Conservation (phyloP, 2,797 vertebrate species). For the Manis crassicaudata region DNA sequence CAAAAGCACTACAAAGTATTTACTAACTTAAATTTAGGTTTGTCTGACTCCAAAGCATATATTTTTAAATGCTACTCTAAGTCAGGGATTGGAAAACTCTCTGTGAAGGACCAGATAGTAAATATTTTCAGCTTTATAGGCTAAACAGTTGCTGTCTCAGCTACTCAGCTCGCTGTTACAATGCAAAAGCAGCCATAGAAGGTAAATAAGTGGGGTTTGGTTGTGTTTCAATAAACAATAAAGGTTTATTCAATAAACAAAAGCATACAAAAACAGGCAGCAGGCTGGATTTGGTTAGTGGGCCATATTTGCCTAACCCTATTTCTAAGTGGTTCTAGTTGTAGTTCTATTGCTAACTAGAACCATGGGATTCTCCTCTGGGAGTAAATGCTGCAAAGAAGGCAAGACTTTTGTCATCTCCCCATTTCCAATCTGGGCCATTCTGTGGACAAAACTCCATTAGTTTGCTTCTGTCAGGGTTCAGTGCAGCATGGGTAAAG, state of each 20-base stretch:
- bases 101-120: background rate
- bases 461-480: background rate
- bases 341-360: background rate
- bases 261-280: background rate
- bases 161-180: background rate
- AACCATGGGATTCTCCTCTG: background rate
- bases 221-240: background rate
- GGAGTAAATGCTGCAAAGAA: conserved; percentile 46
- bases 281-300: background rate
- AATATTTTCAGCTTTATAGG: background rate
- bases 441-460: background rate
- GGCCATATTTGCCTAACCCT: background rate
- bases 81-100: background rate
- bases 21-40: conserved; percentile 22
- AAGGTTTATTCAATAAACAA: too few species aligned
- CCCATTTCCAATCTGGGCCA: background rate
- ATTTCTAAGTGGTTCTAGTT: conserved; percentile 3
- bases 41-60: background rate
- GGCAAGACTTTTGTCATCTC: background rate
- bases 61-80: conserved; percentile 37
- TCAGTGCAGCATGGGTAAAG: background rate
- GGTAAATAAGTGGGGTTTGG: background rate
- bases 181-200: background rate
- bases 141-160: background rate
- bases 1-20: background rate